Base-by-base conservation (phyloP, 2,797 vertebrate genomes). In the Schizothorax lantsangensis region DNA sequence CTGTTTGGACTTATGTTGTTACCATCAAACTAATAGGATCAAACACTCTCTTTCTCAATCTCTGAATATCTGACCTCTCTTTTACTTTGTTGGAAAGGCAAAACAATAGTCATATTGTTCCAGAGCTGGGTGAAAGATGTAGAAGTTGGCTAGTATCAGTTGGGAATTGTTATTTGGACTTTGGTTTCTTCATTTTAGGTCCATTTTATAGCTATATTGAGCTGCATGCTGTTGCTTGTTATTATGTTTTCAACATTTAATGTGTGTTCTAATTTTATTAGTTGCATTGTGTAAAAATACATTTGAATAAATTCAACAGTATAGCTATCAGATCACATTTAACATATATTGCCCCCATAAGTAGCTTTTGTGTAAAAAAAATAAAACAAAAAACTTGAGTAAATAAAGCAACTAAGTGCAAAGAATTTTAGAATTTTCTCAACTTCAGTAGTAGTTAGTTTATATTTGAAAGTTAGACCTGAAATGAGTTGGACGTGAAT, bases 81-180 rank as follows among this genome's bases (percentile, higher is more conserved):
- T 12, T 23, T 72, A n/a, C 8, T 30, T 30, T 83, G 10, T 36
- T 75, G 54, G 11, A 73, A 30, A 26, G 11, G 52, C 52, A 59
- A 40, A 81, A 81, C 62, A 66, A 45, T 80, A 33, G 4, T 47
- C 17, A 11, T 49, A 47, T 78, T 78, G 75, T 78, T 21, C 19
- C 26, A 36, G 74, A 36, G 74, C 47, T 47, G n/a, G 79, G n/a
- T 45, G 78, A 80, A 40, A 64, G 40, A 9, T 11, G n/a, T 66
- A 45, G 40, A 80, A 66, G 52, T 75, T 49, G 45, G 47, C 45
- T 52, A 77, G 52, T 54, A 33, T 52, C 9, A 57, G 11, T 14
- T 33, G 26, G 19, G 9, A 77, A 9, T 47, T 5, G 1, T 62
- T 40, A 23, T 59, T 38, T 59, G 52, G 54, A n/a, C 78, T 80